Evolutionary conservation across 2,888 invertebrate species (phyloP).

Genomic region (Anthoptus insignis): DNA sequence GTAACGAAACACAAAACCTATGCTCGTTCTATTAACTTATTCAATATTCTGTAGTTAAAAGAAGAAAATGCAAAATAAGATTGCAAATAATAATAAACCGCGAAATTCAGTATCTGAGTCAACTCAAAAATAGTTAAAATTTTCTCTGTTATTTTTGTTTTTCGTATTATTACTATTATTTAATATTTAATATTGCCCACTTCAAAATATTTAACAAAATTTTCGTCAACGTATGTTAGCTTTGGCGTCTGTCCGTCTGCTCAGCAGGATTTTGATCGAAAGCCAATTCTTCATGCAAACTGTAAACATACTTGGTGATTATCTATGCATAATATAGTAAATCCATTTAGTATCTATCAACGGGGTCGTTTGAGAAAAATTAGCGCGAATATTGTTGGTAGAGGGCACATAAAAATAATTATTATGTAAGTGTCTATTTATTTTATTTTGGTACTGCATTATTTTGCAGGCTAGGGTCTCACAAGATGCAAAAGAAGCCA

Average conservation of each 20-base stretch:
- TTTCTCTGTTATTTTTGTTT: neutral
- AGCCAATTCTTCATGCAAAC: constrained; percentile 45
- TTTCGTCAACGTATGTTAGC: constrained; percentile 11
- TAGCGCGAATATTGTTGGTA: too few relatives aligned
- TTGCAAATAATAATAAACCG: too few relatives aligned
- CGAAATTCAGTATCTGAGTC: too few relatives aligned
- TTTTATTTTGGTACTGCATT: too few relatives aligned
- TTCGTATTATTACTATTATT: neutral
- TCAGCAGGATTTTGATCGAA: constrained; percentile 44
- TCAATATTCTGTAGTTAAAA: too few relatives aligned
- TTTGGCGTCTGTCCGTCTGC: constrained; percentile 50
- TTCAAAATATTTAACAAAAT: neutral
- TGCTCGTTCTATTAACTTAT: too few relatives aligned
- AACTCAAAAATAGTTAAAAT: neutral
- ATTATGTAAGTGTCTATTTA: too few relatives aligned
- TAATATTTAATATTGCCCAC: neutral
- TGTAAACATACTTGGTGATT: constrained; percentile 48
- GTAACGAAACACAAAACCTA: too few relatives aligned
- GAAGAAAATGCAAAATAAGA: too few relatives aligned
- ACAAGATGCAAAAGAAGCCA: too few relatives aligned
- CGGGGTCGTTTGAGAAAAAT: constrained; percentile 3
- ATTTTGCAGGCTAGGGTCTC: too few relatives aligned
- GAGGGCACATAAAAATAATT: too few relatives aligned
- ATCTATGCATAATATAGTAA: constrained; percentile 27
- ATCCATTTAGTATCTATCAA: constrained; percentile 24